Evolutionary conservation across 2,888 invertebrate genomes (phyloP), one percentile per base, ranked within the genome.

Genomic region (Epistrophella euchroma): DNA sequence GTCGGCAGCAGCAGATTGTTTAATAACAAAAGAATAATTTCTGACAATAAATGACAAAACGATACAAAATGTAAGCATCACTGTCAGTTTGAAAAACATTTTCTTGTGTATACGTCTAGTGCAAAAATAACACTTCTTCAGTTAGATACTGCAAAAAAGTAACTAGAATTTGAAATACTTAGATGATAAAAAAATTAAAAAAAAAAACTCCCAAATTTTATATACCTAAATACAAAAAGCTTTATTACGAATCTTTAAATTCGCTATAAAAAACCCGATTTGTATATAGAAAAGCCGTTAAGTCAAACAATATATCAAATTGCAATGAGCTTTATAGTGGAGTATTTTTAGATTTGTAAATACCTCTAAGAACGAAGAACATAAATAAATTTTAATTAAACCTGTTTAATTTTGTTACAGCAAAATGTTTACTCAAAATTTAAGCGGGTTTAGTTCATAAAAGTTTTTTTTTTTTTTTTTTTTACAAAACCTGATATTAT

Each of bases 21-120:
- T 9, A 40, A 60, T 22, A 40, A 40, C 15, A 60, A 15, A 15
- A 9, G 60, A 60, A 37, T 60, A 22, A 40, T 37, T 60, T 60
- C 17, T 37, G 22, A 60, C 22, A 40, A 60, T 22, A 13, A 37
- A 60, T 5, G 19, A 32, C 17, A 37, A 13, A 37, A 58, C 9
- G 0, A 58, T 35, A 32, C 10, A 19, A 58, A 58, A n/a, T 55
- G 9, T 55, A 15, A 56, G 15, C 22, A n/a, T n/a, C n/a, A 60
- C 0, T 15, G 15, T 17, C 1, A 56, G 10, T 56, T 32, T 56
- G 10, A n/a, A 28, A 17, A 56, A 56, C 55, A 56, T 56, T 56
- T 45, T 43, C 9, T 32, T 32, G 4, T 5, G 15, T 5, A 40
- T 4, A 1, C 32, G 32, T 7, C 32, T 32, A 9, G 1, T 6